phyloP scores from a whole-genome alignment of 1,140 invertebrate genomes.

The Chlorops oryzae region DNA sequence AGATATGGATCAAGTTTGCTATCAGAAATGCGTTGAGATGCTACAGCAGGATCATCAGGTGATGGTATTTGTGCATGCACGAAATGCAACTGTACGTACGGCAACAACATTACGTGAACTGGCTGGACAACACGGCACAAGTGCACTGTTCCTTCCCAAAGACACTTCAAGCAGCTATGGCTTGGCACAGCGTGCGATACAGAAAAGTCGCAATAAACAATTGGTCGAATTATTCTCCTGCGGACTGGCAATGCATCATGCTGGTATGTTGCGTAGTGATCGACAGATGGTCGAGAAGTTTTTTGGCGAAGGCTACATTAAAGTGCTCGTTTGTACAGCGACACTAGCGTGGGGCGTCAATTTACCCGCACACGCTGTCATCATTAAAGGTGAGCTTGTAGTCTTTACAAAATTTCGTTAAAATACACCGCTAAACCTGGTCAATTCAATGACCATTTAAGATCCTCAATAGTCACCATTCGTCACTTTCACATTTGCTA shows the following conservation, averaged over 20 bases:
- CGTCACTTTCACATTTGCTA: no score
- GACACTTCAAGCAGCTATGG: constrained; percentile 55
- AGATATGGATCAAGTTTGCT: constrained; percentile 91
- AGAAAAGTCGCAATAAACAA: constrained; percentile 68
- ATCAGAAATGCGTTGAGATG: constrained; percentile 85
- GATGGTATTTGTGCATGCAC: constrained; percentile 98
- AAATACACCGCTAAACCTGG: no score
- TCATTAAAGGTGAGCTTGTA: constrained; percentile 79
- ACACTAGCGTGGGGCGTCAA: constrained; percentile 99
- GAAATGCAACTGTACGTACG: constrained; percentile 89
- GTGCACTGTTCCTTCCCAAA: constrained; percentile 63
- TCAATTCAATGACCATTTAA: no score
- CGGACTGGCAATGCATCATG: constrained; percentile 95
- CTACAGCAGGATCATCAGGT: constrained; percentile 89
- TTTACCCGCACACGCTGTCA: constrained; percentile 94
- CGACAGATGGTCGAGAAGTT: constrained; percentile 80
- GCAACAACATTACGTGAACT: constrained; percentile 73
- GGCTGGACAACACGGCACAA: constrained; percentile 66
- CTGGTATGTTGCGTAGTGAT: constrained; percentile 58
- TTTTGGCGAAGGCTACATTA: constrained; percentile 82
- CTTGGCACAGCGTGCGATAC: constrained; percentile 59
- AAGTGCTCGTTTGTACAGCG: constrained; percentile 93
- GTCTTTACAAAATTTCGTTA: no score
- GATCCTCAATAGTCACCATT: no score
- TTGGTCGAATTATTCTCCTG: constrained; percentile 74